Evolutionary conservation across 2,797 vertebrate species (phyloP), one percentile per base, ranked within the genome.

Genomic region (Carapus acus): DNA sequence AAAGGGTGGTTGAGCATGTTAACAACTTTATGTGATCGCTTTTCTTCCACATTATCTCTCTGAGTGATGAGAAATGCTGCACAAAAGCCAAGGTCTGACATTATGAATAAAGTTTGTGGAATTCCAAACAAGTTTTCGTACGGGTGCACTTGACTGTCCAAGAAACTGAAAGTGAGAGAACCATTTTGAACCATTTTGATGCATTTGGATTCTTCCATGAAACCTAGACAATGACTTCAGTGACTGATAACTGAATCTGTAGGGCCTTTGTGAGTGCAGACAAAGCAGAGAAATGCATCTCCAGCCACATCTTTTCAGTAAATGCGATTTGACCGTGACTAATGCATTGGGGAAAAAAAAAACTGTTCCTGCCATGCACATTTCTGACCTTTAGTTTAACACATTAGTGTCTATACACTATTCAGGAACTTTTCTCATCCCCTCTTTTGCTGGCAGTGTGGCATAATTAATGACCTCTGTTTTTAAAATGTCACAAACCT

Each of bases 321-420:
- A 65, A 76, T 76, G 65, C 45, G 62, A 58, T 62, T 58, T 51
- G 43, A 50, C 55, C 38, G 52, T 55, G 51, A 50, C 54, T 65
- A 74, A 69, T 69, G 43, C 52, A 38, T 68, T 71, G n/a, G n/a
- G n/a, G n/a, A n/a, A n/a, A n/a, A 78, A 58, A 65, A 59, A 73
- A 74, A 59, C 49, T 65, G 46, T 40, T 40, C 14, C 29, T 7
- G 49, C 36, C 33, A 58, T 62, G 71, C 50, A 43, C 46, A 65
- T 49, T 41, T 54, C n/a, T 76, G 75, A 78, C 76, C 75, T 82
- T 80, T 78, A 42, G 9, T 27, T 4, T 27, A 27, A 27, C 24
- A 27, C 24, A 27, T 27, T 9, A 27, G 24, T 27, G 5, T 27
- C 24, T 27, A 9, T 27, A 27, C 9, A 27, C n/a, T 27, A 27